Conservation (phyloP, 37 sponge, comb jelly and placozoan species). For the Oscarella lobularis region DNA sequence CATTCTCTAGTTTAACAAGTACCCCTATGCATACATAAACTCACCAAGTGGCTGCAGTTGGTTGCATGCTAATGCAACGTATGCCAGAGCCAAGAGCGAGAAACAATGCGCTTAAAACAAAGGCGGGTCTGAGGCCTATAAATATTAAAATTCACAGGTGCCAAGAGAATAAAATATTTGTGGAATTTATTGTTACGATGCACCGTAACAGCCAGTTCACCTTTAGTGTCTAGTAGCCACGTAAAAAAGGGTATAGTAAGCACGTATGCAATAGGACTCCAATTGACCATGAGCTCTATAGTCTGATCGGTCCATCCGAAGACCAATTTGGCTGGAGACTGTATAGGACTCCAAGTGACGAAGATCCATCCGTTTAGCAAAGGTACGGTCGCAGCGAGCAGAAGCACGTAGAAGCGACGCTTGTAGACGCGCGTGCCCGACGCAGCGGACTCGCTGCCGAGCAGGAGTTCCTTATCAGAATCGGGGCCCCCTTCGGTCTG, state of each 20-base stretch:
- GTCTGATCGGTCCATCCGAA: conserved; percentile 3
- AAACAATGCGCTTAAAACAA: too few species aligned
- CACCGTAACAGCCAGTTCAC: too few species aligned
- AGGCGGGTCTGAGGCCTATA: too few species aligned
- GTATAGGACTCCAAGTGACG: conserved; percentile 13
- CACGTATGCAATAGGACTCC: conserved; percentile 6
- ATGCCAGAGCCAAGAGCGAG: not conserved
- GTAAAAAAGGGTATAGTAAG: not conserved
- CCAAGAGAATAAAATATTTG: too few species aligned
- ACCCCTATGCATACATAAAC: not conserved
- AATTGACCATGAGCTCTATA: conserved; percentile 11
- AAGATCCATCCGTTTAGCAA: conserved; percentile 5
- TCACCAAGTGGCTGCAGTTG: not conserved
- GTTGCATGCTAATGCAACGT: conserved; percentile 2
- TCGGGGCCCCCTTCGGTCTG: too few species aligned
- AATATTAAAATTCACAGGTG: too few species aligned
- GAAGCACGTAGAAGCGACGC: not conserved
- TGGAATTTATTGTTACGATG: too few species aligned
- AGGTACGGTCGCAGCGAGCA: not conserved
- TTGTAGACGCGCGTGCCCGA: conserved; percentile 3
- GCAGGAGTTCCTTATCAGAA: too few species aligned
- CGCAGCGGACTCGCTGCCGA: too few species aligned
- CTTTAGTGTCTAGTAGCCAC: conserved; percentile 9
- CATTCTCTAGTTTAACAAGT: not conserved
- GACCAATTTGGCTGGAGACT: not conserved